Evolutionary conservation across 2,888 invertebrate species (phyloP).

Genomic region (Chydorus sphaericus): DNA sequence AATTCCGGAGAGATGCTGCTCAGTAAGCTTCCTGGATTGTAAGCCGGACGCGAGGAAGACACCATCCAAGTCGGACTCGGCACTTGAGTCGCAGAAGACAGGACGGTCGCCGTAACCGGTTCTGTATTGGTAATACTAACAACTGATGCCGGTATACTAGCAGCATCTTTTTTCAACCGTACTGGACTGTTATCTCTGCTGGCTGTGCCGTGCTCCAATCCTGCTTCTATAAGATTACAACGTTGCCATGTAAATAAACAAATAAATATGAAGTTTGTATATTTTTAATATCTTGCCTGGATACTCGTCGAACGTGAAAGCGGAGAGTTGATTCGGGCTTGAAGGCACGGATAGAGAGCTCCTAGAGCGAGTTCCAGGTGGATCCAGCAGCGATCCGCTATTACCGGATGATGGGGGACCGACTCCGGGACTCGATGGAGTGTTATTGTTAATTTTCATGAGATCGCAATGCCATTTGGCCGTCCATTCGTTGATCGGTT

Average conservation of each 20-base stretch:
- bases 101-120: background rate
- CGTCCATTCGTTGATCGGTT: conserved; percentile 3
- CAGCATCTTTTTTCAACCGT: background rate
- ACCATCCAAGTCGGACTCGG: no score
- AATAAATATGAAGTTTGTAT: no score
- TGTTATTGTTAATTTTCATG: no score
- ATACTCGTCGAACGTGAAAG: conserved; percentile 44
- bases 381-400: background rate
- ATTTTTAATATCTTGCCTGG: no score
- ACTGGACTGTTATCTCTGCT: background rate
- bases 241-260: no score
- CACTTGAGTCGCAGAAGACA: background rate
- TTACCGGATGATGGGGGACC: background rate
- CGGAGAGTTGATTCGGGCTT: conserved; percentile 48
- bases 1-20: conserved; percentile 51
- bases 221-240: background rate
- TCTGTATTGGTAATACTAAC: no score
- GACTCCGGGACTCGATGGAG: background rate
- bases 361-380: background rate
- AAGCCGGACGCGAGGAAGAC: no score
- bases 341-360: conserved; percentile 38
- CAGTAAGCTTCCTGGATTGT: background rate
- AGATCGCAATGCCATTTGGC: conserved; percentile 2
- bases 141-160: no score
- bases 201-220: background rate